Percentiles rank a stretch among this genome's conserved stretches.
Evolutionary conservation across 35 echinoderm and acorn worm genomes (phyloP).

Genomic region (Diadema setosum): DNA sequence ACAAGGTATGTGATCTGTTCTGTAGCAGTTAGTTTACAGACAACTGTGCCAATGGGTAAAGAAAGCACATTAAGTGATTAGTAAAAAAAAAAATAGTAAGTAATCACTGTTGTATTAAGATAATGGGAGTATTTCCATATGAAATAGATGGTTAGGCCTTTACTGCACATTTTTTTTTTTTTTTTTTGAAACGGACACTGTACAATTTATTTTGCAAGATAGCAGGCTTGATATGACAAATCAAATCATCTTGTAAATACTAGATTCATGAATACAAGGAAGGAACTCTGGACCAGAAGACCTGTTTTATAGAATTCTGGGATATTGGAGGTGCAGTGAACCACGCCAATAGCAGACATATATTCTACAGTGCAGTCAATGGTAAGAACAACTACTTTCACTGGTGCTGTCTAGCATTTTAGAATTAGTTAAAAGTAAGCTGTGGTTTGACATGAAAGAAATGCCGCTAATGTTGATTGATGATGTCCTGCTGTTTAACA

Average conservation of each 20-base stretch:
- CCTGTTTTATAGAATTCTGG: conserved; percentile 91
- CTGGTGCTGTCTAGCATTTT: too few species aligned
- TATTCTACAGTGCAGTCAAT: conserved; percentile 89
- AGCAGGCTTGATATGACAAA: background rate
- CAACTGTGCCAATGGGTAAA: too few species aligned
- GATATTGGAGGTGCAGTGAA: conserved; percentile 96
- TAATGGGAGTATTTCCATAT: background rate
- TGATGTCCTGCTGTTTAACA: too few species aligned
- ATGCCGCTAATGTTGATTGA: too few species aligned
- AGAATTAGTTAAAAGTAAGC: too few species aligned
- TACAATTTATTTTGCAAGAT: background rate
- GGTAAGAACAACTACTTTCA: conserved; percentile 60
- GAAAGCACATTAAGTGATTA: too few species aligned
- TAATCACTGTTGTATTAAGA: too few species aligned
- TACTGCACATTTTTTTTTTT: background rate
- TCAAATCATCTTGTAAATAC: background rate
- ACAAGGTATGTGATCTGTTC: too few species aligned
- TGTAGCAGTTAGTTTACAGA: too few species aligned
- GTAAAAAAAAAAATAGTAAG: too few species aligned
- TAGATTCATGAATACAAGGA: conserved; percentile 97
- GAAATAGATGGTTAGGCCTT: background rate
- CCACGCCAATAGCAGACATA: conserved; percentile 91
- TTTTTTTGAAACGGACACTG: background rate
- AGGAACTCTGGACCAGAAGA: conserved; percentile 80
- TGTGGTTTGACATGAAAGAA: too few species aligned